phyloP scores from a whole-genome alignment of 2,797 vertebrate genomes.

The Geotria australis region DNA sequence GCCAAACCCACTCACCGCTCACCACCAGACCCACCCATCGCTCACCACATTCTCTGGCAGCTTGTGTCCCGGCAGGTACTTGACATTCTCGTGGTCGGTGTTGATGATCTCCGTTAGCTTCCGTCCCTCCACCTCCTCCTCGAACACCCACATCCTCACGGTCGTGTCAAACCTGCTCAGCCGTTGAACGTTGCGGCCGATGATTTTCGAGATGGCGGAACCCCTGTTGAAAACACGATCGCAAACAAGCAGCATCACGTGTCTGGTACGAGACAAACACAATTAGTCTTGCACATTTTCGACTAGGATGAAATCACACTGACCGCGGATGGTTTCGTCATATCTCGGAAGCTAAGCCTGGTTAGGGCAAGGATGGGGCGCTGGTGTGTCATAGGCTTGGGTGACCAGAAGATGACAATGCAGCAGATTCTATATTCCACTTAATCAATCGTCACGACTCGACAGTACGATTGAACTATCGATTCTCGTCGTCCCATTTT shows the following conservation, averaged over 20 bases:
- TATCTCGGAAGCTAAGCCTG: too few species aligned
- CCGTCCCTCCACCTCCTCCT: slow-evolving; percentile 22
- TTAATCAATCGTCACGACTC: too few species aligned
- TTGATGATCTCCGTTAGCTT: slow-evolving; percentile 39
- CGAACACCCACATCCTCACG: slow-evolving; percentile 41
- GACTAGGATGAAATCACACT: too few species aligned
- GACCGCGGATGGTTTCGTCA: too few species aligned
- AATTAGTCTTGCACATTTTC: background rate
- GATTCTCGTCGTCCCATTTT: too few species aligned
- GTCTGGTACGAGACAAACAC: too few species aligned
- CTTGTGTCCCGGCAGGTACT: slow-evolving; percentile 34
- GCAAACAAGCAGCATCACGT: too few species aligned
- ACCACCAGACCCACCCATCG: slow-evolving; percentile 9
- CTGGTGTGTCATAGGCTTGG: too few species aligned
- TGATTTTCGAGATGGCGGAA: slow-evolving; percentile 31
- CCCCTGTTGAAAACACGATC: slow-evolving; percentile 15
- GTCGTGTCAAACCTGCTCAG: slow-evolving; percentile 23
- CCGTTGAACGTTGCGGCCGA: slow-evolving; percentile 24
- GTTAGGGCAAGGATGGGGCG: too few species aligned
- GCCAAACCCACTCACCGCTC: slow-evolving; percentile 3
- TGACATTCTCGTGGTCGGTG: slow-evolving; percentile 32
- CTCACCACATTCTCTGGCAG: slow-evolving; percentile 29
- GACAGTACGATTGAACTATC: too few species aligned
- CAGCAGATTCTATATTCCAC: too few species aligned
- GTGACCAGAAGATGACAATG: too few species aligned